A percentile compares a stretch with the other conserved stretches of the same genome.
Conservation (phyloP, 2,113 vertebrate species). For the Malurus alboscapulatus region DNA sequence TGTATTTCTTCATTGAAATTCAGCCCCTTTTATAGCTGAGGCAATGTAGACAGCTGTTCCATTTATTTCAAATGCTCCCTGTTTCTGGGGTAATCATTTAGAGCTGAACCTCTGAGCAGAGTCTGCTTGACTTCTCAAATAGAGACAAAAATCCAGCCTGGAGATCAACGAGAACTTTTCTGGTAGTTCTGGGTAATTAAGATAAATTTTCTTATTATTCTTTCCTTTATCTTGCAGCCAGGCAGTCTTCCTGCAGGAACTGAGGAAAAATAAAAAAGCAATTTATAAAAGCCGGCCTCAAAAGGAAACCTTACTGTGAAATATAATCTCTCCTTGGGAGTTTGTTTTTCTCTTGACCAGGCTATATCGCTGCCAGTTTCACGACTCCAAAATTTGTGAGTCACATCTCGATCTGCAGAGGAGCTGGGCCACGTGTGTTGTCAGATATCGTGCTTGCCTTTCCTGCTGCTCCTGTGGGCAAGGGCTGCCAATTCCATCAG, state of each 20-base stretch:
- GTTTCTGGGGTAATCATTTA: constrained; percentile 61
- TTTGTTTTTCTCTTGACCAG: not conserved
- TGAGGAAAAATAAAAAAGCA: constrained; percentile 1
- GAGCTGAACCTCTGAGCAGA: constrained; percentile 48
- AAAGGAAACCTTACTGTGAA: constrained; percentile 27
- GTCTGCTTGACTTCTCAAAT: constrained; percentile 26
- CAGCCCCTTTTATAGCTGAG: constrained; percentile 59
- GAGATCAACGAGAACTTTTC: not conserved
- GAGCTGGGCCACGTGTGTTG: not conserved
- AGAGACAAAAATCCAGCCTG: constrained; percentile 27
- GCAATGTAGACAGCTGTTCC: constrained; percentile 57
- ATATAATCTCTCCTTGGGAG: not conserved
- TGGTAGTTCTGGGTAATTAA: constrained; percentile 8
- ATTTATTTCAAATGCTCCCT: constrained; percentile 54
- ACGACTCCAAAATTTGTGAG: not conserved
- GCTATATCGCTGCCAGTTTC: not conserved
- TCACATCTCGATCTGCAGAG: constrained; percentile 14
- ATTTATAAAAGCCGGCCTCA: constrained; percentile 22
- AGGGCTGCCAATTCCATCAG: constrained; percentile 28
- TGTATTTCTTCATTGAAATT: constrained; percentile 68
- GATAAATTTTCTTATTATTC: not conserved
- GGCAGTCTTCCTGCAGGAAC: not conserved
- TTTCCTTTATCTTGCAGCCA: constrained; percentile 14
- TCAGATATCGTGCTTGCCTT: not conserved
- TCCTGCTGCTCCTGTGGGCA: not conserved